A percentile compares a stretch with the other conserved stretches of the same genome.
Conservation (phyloP, 1,140 invertebrate species). For the Centruroides vittatus region DNA sequence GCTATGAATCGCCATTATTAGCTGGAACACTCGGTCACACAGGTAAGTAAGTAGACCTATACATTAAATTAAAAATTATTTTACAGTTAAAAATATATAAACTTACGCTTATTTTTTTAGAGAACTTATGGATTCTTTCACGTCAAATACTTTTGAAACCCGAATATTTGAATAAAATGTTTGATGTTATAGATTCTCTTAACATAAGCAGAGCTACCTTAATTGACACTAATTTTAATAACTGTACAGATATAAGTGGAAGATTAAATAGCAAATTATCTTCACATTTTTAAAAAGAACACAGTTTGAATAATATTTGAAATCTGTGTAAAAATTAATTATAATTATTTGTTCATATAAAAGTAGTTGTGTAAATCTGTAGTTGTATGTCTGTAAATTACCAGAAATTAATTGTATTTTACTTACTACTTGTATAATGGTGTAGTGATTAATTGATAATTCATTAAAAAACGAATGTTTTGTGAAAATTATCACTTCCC, state of each 20-base stretch:
- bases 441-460: too few relatives aligned
- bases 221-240: not conserved
- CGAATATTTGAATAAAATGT: not conserved
- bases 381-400: too few relatives aligned
- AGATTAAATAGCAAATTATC: too few relatives aligned
- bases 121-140: not conserved
- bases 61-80: not conserved
- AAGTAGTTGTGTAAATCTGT: too few relatives aligned
- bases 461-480: too few relatives aligned
- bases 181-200: not conserved
- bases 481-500: too few relatives aligned
- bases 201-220: not conserved
- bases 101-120: not conserved
- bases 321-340: too few relatives aligned
- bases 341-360: too few relatives aligned
- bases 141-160: not conserved
- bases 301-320: too few relatives aligned
- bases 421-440: too few relatives aligned
- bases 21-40: constrained; percentile 5
- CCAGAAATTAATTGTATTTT: too few relatives aligned
- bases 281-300: too few relatives aligned
- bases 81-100: not conserved
- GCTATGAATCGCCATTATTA: constrained; percentile 7
- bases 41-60: not conserved
- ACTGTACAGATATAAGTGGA: not conserved